phyloP scores from a whole-genome alignment of 2,888 invertebrate genomes.

The Lithophane ornitopus region DNA sequence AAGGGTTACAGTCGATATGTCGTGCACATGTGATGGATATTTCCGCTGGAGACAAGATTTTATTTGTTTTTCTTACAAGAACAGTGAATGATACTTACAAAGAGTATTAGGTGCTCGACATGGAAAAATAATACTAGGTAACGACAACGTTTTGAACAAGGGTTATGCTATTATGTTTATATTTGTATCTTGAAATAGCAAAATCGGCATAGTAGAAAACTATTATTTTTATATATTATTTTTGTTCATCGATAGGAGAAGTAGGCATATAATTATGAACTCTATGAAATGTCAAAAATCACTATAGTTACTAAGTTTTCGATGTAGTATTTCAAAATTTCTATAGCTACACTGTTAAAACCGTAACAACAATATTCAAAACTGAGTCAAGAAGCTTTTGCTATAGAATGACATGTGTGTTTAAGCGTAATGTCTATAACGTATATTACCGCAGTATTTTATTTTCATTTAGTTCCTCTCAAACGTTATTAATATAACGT shows the following conservation, averaged over 20 bases:
- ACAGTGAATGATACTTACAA: slow-evolving; percentile 28
- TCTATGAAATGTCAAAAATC: not conserved
- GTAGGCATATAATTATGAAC: not conserved
- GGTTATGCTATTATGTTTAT: slow-evolving; percentile 10
- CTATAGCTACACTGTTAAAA: too few species aligned
- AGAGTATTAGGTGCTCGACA: slow-evolving; percentile 31
- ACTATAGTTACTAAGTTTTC: not conserved
- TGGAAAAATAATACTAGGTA: not conserved
- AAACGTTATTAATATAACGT: too few species aligned
- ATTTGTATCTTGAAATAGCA: not conserved
- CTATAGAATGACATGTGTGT: not conserved
- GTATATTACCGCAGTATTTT: not conserved
- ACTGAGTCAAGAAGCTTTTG: not conserved
- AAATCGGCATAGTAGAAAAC: not conserved
- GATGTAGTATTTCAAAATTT: not conserved
- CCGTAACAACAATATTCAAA: too few species aligned
- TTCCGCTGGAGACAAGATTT: slow-evolving; percentile 69
- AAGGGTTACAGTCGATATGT: slow-evolving; percentile 80
- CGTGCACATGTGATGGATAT: slow-evolving; percentile 67
- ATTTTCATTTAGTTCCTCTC: too few species aligned
- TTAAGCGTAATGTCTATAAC: not conserved
- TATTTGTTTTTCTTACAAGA: slow-evolving; percentile 63
- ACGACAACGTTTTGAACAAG: slow-evolving; percentile 28
- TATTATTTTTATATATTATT: not conserved
- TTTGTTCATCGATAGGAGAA: not conserved